phyloP scores from a whole-genome alignment of 2,888 invertebrate genomes.

The Trisateles emortualis region DNA sequence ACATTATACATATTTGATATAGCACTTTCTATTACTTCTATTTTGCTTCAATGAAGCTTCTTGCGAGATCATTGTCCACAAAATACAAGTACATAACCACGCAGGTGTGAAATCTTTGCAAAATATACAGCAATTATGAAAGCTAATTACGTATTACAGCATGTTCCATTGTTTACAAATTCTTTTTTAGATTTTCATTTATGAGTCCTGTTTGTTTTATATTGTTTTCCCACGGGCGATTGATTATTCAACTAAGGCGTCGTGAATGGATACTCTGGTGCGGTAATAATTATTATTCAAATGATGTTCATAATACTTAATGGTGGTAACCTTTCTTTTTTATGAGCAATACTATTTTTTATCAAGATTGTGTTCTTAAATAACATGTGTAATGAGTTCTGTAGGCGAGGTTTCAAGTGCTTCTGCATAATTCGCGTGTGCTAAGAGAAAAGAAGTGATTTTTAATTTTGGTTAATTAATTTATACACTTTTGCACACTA shows the following conservation, averaged over 20 bases:
- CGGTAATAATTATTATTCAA: slow-evolving; percentile 75
- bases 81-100: slow-evolving; percentile 20
- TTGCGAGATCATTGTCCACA: slow-evolving; percentile 16
- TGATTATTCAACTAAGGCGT: slow-evolving; percentile 68
- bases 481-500: slow-evolving; percentile 1
- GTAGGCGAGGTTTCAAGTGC: slow-evolving; percentile 24
- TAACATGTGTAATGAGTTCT: slow-evolving; percentile 37
- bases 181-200: slow-evolving; percentile 37
- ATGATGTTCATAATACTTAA: slow-evolving; percentile 63
- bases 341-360: slow-evolving; percentile 46
- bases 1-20: slow-evolving; percentile 30
- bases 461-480: slow-evolving; percentile 8
- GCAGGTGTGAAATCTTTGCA: slow-evolving; percentile 38
- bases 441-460: slow-evolving; percentile 10
- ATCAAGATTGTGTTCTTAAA: slow-evolving; percentile 55
- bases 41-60: slow-evolving; percentile 9
- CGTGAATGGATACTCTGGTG: slow-evolving; percentile 51
- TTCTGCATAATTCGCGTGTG: slow-evolving; percentile 30
- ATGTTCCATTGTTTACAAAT: slow-evolving; percentile 54
- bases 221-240: slow-evolving; percentile 71
- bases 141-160: slow-evolving; percentile 50
- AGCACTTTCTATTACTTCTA: slow-evolving; percentile 28
- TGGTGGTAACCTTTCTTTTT: slow-evolving; percentile 61
- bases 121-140: slow-evolving; percentile 34
- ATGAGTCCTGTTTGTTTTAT: slow-evolving; percentile 59